Base-by-base conservation (phyloP, 2,113 vertebrate species). In the Coptodon bakossiorum region DNA sequence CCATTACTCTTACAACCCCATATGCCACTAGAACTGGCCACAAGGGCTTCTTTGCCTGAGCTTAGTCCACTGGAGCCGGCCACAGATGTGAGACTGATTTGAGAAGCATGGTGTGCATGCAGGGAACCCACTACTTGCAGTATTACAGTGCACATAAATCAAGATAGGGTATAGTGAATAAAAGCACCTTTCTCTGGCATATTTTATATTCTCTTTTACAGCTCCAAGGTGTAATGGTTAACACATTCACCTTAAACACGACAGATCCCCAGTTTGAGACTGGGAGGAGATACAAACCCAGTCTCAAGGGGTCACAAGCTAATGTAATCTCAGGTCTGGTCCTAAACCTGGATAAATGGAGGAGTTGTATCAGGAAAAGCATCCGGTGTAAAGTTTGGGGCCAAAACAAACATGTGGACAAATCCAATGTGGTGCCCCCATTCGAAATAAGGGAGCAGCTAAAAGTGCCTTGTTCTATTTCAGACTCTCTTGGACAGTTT, bases 1-100 rank as follows among this genome's bases (percentile, higher is more conserved):
- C 91, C 90, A 96, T 96, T 94, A 96, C 91, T 96, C 95, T 93
- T 91, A 86, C 82, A 92, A 83, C 85, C 84, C 85, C 85, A 93
- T 91, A 81, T 91, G 93, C 94, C 94, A 94, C 88, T 89, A 89
- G 86, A 90, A 82, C 87, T 83, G 91, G 83, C 92, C 92, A 73
- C 92, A 87, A 45, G 50, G 88, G 86, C 83, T 89, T 90, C 81
- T 89, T 83, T 80, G 85, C 87, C 86, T 73, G 29, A 84, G 83
- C 81, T 84, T 16, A 40, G 91, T 79, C 90, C 71, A 73, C 76
- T 85, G 83, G 59, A 92, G 86, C 66, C 1, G 24, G 84, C 90
- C 89, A 90, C 88, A 93, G 86, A 88, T 84, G 38, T 87, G 83
- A 91, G 86, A 86, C 86, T 45, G 90, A 88, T 90, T 80, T 91